These are phyloP conservation scores for Pao palembangensis DNA, from an alignment of 2,113 vertebrate genomes.

Conservation along the genomic window DNA sequence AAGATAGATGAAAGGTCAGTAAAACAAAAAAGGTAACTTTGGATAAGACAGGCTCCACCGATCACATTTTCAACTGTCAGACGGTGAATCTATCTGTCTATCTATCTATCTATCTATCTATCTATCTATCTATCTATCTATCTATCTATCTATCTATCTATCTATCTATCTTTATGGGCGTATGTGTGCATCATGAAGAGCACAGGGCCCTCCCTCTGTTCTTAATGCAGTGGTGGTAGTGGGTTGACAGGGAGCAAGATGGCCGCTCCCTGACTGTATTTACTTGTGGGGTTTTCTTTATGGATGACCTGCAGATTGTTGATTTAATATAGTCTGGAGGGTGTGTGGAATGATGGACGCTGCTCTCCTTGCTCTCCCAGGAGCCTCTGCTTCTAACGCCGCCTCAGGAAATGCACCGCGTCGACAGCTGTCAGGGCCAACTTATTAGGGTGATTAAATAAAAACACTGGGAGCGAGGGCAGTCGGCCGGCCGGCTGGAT, in stretches of 20 bases:
- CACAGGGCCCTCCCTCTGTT: no score
- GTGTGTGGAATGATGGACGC: constrained; percentile 55
- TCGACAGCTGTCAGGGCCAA: constrained; percentile 61
- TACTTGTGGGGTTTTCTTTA: constrained; percentile 50
- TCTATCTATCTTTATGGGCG: not conserved
- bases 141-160: not conserved
- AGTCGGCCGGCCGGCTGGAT: constrained; percentile 23
- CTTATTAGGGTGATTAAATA: constrained; percentile 71
- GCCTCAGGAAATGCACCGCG: constrained; percentile 49
- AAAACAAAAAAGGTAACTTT: constrained; percentile 37
- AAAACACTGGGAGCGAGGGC: constrained; percentile 47
- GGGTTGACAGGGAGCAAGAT: constrained; percentile 28
- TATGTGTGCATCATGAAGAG: not conserved
- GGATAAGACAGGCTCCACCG: constrained; percentile 25
- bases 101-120: no score
- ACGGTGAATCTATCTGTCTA: not conserved
- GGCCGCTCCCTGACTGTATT: constrained; percentile 38
- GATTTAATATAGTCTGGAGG: constrained; percentile 64
- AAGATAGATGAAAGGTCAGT: constrained; percentile 36
- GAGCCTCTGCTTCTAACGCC: constrained; percentile 26
- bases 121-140: no score
- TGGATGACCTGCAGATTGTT: constrained; percentile 67
- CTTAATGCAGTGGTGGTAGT: constrained; percentile 21
- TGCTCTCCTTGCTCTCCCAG: constrained; percentile 41
- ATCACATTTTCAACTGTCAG: constrained; percentile 27